Evolutionary conservation across 1,140 invertebrate species (phyloP).

Genomic region (Drosophila lini): DNA sequence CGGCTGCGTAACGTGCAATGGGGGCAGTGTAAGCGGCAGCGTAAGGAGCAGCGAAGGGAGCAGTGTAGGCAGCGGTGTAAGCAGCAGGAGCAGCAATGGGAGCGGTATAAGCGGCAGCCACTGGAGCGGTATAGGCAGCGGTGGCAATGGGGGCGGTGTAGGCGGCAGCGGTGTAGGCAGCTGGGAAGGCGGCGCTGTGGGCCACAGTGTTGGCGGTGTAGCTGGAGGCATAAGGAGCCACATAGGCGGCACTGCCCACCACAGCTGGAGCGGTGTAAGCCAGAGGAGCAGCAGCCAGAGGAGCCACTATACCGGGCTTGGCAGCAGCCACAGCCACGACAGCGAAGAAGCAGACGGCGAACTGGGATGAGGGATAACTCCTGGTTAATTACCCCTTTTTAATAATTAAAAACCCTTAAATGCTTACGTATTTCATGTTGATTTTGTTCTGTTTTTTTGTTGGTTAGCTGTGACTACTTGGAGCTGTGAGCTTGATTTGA

Average conservation of each 20-base stretch:
- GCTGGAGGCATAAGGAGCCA: conserved; percentile 85
- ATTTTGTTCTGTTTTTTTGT: conserved; percentile 31
- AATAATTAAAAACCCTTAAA: neutral
- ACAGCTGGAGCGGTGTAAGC: conserved; percentile 81
- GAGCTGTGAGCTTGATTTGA: conserved; percentile 72
- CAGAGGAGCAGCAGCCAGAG: conserved; percentile 63
- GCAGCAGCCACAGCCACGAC: conserved; percentile 72
- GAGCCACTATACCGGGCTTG: conserved; percentile 72
- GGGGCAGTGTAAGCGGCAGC: conserved; percentile 61
- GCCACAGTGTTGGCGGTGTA: conserved; percentile 71
- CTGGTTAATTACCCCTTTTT: neutral
- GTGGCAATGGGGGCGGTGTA: conserved; percentile 51
- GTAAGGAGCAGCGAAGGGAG: conserved; percentile 68
- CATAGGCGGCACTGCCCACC: conserved; percentile 84
- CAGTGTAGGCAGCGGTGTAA: conserved; percentile 44
- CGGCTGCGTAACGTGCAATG: conserved; percentile 76
- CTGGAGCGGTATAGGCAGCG: conserved; percentile 51
- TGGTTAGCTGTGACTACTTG: conserved; percentile 49
- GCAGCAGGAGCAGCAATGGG: conserved; percentile 69
- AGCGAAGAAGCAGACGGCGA: conserved; percentile 79
- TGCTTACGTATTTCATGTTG: conserved; percentile 83
- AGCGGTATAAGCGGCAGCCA: conserved; percentile 66
- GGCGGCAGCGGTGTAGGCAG: conserved; percentile 67
- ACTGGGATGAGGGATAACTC: conserved; percentile 21
- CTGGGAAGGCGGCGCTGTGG: conserved; percentile 76